phyloP scores from a whole-genome alignment of 2,888 invertebrate species.

The Eilema griseolum region DNA sequence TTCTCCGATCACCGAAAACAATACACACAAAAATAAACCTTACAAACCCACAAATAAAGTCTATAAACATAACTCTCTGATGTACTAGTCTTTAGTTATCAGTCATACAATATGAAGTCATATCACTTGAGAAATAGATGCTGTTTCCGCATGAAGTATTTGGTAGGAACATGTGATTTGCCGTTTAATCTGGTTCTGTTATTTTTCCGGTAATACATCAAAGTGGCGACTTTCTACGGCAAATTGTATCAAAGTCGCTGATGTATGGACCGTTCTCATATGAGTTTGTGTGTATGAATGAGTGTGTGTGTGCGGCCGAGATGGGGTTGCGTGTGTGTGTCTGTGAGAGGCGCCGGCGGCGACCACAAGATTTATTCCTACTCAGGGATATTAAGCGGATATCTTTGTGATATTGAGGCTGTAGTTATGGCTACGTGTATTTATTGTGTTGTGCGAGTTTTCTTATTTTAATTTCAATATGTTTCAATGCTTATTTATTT shows the following conservation, averaged over 20 bases:
- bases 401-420: constrained; percentile 22
- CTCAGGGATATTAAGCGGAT: constrained; percentile 39
- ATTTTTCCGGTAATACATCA: constrained; percentile 82
- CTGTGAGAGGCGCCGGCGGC: constrained; percentile 22
- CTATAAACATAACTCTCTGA: constrained; percentile 22
- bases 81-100: constrained; percentile 10
- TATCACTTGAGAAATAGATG: constrained; percentile 37
- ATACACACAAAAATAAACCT: constrained; percentile 27
- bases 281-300: constrained; percentile 18
- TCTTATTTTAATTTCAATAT: constrained; percentile 16
- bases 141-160: constrained; percentile 29
- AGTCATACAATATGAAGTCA: constrained; percentile 34
- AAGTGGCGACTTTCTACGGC: constrained; percentile 74
- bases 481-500: constrained; percentile 5
- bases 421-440: constrained; percentile 13
- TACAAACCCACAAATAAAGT: constrained; percentile 29
- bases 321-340: constrained; percentile 12
- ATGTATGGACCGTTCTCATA: constrained; percentile 60
- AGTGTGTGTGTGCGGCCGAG: constrained; percentile 3
- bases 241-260: constrained; percentile 80
- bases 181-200: constrained; percentile 75
- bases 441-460: constrained; percentile 18
- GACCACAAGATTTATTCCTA: constrained; percentile 39
- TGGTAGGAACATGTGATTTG: constrained; percentile 54
- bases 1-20: constrained; percentile 60